phyloP scores from a whole-genome alignment of 2,113 vertebrate genomes.

The Tringa solitaria region DNA sequence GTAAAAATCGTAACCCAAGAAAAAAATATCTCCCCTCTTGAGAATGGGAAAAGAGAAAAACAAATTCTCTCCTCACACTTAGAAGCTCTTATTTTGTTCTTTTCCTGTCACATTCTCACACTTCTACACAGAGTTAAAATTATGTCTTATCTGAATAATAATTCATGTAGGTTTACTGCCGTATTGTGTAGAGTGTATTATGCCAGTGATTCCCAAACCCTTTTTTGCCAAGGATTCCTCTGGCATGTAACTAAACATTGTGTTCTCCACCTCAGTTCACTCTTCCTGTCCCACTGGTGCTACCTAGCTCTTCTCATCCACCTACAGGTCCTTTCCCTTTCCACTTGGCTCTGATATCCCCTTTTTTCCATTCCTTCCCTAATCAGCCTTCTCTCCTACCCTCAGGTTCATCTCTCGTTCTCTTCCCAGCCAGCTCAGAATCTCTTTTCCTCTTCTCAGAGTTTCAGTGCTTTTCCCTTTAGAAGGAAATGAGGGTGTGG shows the following conservation, averaged over 20 bases:
- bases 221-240: background rate
- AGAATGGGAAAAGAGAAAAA: background rate
- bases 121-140: background rate
- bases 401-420: background rate
- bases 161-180: background rate
- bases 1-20: background rate
- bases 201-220: background rate
- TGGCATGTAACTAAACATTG: background rate
- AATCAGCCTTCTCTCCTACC: background rate
- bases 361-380: background rate
- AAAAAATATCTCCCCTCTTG: background rate
- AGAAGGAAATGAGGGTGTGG: background rate
- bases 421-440: background rate
- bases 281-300: background rate
- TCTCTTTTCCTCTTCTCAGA: background rate
- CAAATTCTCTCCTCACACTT: background rate
- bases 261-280: background rate
- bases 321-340: background rate
- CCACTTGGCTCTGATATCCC: background rate
- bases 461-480: background rate
- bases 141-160: background rate
- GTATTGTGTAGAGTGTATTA: background rate
- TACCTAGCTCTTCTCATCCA: background rate
- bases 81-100: background rate
- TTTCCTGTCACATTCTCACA: background rate